phyloP scores from a whole-genome alignment of 1,140 invertebrate species.

The Ceratitis capitata region DNA sequence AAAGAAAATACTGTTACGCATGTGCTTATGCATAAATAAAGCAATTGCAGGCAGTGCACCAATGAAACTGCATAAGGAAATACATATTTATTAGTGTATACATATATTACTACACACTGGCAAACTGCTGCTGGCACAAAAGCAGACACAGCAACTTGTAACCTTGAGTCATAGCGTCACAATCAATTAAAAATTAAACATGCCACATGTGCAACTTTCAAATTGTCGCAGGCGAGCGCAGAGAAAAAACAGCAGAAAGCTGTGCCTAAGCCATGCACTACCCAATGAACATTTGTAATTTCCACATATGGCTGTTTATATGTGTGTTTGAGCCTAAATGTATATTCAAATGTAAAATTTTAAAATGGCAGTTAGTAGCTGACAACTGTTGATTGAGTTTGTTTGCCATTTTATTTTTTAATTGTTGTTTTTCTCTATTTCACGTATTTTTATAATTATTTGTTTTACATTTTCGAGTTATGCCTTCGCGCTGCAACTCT shows the following conservation, averaged over 20 bases:
- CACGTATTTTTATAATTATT: not conserved
- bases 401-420: conserved; percentile 31
- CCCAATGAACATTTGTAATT: no score
- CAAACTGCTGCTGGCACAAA: not conserved
- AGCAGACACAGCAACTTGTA: not conserved
- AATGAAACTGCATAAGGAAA: not conserved
- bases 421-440: not conserved
- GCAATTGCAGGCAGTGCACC: not conserved
- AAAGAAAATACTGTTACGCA: no score
- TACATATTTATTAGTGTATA: not conserved
- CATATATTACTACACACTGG: not conserved
- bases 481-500: not conserved
- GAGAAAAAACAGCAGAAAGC: not conserved
- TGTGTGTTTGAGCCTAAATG: not conserved
- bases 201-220: conserved; percentile 37
- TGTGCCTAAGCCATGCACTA: no score
- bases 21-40: conserved; percentile 6
- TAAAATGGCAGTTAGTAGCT: conserved; percentile 27
- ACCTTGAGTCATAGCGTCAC: conserved; percentile 36
- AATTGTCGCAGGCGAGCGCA: not conserved
- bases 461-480: not conserved
- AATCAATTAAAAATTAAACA: conserved; percentile 38
- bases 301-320: not conserved
- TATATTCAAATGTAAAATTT: not conserved
- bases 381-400: conserved; percentile 35